Percentiles rank a stretch among this genome's conserved stretches.
Evolutionary conservation across 2,888 invertebrate species (phyloP).

Genomic region (Octonoba sinensis): DNA sequence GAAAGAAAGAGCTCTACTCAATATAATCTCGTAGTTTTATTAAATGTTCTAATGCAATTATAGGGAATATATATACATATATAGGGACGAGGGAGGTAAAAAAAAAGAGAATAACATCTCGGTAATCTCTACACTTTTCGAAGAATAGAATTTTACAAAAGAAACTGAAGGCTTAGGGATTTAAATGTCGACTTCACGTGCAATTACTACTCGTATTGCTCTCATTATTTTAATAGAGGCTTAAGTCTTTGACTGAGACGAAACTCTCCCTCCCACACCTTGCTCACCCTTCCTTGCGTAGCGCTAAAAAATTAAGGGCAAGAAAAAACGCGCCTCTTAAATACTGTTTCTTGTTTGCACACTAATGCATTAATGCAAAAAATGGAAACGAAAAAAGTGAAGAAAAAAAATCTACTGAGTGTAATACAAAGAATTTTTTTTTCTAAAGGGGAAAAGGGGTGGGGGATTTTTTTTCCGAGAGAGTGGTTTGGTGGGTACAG

Average conservation of each 20-base stretch:
- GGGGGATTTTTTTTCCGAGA: conserved; percentile 23
- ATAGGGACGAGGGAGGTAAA: conserved; percentile 20
- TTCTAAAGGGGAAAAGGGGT: background rate
- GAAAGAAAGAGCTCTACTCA: no score
- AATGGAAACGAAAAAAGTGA: conserved; percentile 31
- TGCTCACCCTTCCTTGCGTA: conserved; percentile 28
- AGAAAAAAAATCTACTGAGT: conserved; percentile 2
- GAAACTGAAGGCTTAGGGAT: conserved; percentile 51
- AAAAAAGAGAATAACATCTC: conserved; percentile 50
- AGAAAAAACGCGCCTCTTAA: conserved; percentile 45
- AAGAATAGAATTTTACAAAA: conserved; percentile 40
- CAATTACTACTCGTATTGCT: conserved; percentile 59
- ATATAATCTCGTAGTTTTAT: conserved; percentile 58
- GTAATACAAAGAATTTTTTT: conserved; percentile 18
- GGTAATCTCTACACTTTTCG: conserved; percentile 54
- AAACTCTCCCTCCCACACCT: conserved; percentile 13
- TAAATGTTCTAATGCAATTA: conserved; percentile 63
- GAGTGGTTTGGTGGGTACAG: conserved; percentile 20
- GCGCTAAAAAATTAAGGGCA: conserved; percentile 24
- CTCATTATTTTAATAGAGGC: conserved; percentile 64
- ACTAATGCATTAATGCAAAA: conserved; percentile 46
- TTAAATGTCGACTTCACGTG: conserved; percentile 62
- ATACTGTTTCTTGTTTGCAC: conserved; percentile 61
- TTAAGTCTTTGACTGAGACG: conserved; percentile 54
- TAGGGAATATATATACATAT: conserved; percentile 5